Evolutionary conservation across 2,113 vertebrate species (phyloP), one percentile per base, ranked within the genome.

Genomic region (Platysternon megacephalum): DNA sequence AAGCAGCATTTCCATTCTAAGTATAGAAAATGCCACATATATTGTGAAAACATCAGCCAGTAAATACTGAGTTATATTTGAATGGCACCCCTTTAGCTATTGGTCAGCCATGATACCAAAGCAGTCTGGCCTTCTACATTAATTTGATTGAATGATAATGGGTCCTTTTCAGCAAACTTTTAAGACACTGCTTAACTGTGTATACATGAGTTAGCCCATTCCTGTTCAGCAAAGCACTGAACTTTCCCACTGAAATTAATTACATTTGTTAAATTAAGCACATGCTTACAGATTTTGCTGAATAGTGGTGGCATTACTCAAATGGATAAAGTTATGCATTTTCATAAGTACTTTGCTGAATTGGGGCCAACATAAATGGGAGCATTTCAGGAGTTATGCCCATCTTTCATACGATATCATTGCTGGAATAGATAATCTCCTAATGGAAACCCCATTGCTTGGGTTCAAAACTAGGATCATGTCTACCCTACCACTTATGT

Each of bases 21-120:
- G 78, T 28, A n/a, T 24, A 17, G 22, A 17, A 93, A 82, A 82
- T 55, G 1, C 21, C 65, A 80, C 14, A 29, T 85, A 92, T 92
- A 82, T 35, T 65, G 65, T 44, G 35, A n/a, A 35, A 32, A 42
- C 1, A 0, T 48, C 46, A 74, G 6, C 14, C 74, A 55, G n/a
- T 48, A 78, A 21, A 16, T 72, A 79, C 3, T 29, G 32, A 2
- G 53, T 14, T 46, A n/a, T 49, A 79, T 65, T 53, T 14, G 19
- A 39, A 4, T 0, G 1, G 28, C 11, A 13, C 29, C 5, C 6
- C 90, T 53, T 22, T 88, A 1, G 0, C 2, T 5, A 74, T 42
- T 11, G 6, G 55, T 21, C n/a, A 29, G 53, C 42, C 48, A 80
- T 16, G 46, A 86, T 83, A 42, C 83, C 48, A 61, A 32, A 87